Evolutionary conservation across 2,888 invertebrate genomes (phyloP), one percentile per base, ranked within the genome.

Genomic region (Drosophila hamatofila): DNA sequence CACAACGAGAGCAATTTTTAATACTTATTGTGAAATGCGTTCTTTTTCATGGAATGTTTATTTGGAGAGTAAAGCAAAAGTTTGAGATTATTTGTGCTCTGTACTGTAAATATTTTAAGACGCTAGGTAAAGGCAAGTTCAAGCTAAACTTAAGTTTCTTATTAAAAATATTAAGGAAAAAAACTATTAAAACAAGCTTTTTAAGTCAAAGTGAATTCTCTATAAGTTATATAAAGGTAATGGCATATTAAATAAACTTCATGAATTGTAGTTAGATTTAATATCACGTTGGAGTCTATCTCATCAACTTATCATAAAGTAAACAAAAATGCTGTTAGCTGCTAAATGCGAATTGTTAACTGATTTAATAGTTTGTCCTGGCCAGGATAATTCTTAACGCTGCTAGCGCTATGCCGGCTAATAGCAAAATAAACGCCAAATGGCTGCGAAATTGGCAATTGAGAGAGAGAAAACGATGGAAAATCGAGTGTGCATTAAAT

Each of bases 301-400:
- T 25, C 2, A 25, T 25, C 8, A 30, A 9, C 30, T 30, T 30
- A 30, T 30, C 30, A 30, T 30, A 9, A 30, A 9, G 30, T 30
- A 30, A 30, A 1, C 7, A 27, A 7, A 8, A 8, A 8, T 27
- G 14, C 3, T 44, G 1, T 23, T 8, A 23, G 25, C 46, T 2
- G 16, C 16, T 14, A 16, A 46, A 18, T 66, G 74, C 72, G 78
- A 88, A 90, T 88, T 79, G 78, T 77, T 52, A 74, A 56, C 74
- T 73, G 61, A 80, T 81, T 83, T 86, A 66, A 84, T 84, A 83
- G 83, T 73, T 83, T 57, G 51, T 55, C 52, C 21, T 41, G 56
- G 39, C 9, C n/a, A 46, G 51, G 41, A 30, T n/a, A 52, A 49
- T 44, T 52, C 33, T 33, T 46, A 16, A 8, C n/a, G 1, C 27